Evolutionary conservation across 2,888 invertebrate genomes (phyloP), one percentile per base, ranked within the genome.

Genomic region (Lepas anatifera): DNA sequence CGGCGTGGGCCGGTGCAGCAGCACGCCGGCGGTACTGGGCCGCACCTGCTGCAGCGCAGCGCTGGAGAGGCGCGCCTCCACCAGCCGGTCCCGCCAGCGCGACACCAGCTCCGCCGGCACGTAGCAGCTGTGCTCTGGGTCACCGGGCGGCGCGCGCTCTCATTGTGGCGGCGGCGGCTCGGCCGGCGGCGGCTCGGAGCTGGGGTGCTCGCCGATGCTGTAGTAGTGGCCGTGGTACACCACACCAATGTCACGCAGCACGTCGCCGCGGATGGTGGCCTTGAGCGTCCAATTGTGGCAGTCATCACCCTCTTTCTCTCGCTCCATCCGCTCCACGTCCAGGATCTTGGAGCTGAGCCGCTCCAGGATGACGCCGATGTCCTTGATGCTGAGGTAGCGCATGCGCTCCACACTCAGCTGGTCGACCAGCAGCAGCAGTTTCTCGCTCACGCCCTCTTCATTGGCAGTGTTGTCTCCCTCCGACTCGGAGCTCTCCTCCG

Each of bases 221-320:
- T 25, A 18, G 18, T n/a, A 7, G 48, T 48, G 48, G 48, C 93
- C 93, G 82, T 94, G 93, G 83, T 95, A 95, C 79, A 95, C 92
- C 76, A 95, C 92, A 74, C 95, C 95, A 74, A 95, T 84, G 81
- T 95, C 94, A 71, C 93, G 85, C 77, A 95, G 83, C 76, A 92
- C 90, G 81, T 94, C 93, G 69, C 95, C 95, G 73, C 92, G 85
- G 79, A 95, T 94, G 76, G 93, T 91, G 77, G 95, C 95, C 82
- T 93, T 94, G 83, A 95, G 95, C 81, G 94, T 94, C 95, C 95
- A 95, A 82, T 94, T 93, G 85, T 92, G 92, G 80, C 92, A 92
- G 81, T 94, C 93, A 81, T 92, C 92, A 80, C 91, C 91, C 81
- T 94, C 94, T 76, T 89, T 90, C 81, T 95, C 94, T 72, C 95